Conservation (phyloP, 2,113 vertebrate species). For the Saccopteryx bilineata region DNA sequence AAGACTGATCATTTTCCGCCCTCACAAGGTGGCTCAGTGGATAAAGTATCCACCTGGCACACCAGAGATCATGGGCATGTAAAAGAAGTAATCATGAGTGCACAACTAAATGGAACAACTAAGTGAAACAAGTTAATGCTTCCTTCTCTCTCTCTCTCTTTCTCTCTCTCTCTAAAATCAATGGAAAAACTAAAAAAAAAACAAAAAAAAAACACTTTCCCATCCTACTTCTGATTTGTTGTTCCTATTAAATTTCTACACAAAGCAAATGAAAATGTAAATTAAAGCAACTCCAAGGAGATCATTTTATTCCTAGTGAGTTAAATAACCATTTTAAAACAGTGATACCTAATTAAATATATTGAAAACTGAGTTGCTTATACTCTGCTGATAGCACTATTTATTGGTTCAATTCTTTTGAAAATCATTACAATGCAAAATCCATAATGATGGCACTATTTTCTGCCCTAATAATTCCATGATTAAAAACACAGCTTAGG, state of each 20-base stretch:
- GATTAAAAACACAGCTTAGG: conserved; percentile 20
- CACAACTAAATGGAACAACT: too few species aligned
- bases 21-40: too few species aligned
- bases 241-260: conserved; percentile 40
- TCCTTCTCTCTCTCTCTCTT: too few species aligned
- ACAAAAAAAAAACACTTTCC: neutral
- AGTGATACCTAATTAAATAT: neutral
- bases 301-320: neutral
- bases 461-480: conserved; percentile 49
- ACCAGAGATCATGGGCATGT: too few species aligned
- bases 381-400: neutral
- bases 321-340: conserved; percentile 49
- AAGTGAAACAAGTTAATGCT: too few species aligned
- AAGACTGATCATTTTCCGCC: neutral
- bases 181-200: too few species aligned
- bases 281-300: conserved; percentile 32
- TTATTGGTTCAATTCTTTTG: neutral
- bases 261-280: conserved; percentile 47
- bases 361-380: conserved; percentile 29
- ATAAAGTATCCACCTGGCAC: too few species aligned
- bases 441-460: neutral
- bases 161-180: too few species aligned
- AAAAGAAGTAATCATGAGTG: too few species aligned
- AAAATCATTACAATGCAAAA: conserved; percentile 64
- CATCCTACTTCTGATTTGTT: conserved; percentile 26